Conservation (phyloP, 2,797 vertebrate species). For the Semaprochilodus insignis region DNA sequence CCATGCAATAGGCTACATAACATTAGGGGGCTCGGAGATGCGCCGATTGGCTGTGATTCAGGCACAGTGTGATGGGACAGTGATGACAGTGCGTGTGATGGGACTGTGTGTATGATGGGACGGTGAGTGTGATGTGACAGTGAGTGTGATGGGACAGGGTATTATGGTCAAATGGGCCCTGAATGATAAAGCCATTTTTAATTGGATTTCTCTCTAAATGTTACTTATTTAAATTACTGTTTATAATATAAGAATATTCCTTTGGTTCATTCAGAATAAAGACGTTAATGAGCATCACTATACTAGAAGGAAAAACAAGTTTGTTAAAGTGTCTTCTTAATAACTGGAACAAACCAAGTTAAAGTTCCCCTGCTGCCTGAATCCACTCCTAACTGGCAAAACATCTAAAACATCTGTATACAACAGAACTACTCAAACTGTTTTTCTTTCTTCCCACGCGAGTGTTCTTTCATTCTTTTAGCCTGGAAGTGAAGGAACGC, state of each 20-base stretch:
- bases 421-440: no score
- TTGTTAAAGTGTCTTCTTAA: background rate
- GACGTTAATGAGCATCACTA: background rate
- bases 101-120: no score
- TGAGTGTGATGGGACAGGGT: no score
- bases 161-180: background rate
- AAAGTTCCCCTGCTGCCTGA: background rate
- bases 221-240: background rate
- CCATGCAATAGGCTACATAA: no score
- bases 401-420: no score
- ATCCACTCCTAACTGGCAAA: no score
- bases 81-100: no score
- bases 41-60: background rate
- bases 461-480: no score
- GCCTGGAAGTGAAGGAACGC: background rate
- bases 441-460: no score
- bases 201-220: background rate
- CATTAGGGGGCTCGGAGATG: background rate
- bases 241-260: background rate
- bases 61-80: background rate
- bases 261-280: background rate
- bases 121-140: no score
- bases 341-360: background rate
- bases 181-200: background rate
- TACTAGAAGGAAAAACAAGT: background rate